Evolutionary conservation across 2,888 invertebrate species (phyloP).

Genomic region (Epicampocera succincta): DNA sequence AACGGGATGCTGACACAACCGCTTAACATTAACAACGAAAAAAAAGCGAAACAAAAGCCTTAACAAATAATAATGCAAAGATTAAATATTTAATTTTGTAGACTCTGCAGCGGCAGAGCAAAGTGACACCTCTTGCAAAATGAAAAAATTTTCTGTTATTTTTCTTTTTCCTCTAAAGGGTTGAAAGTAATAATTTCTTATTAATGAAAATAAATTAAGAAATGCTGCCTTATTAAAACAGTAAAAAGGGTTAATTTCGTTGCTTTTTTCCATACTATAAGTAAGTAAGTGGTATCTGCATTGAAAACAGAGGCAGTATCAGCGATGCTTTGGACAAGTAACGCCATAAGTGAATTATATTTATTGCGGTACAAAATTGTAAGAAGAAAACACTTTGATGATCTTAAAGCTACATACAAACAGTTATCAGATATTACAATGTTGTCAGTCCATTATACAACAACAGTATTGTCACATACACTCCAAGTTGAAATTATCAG

Average conservation of each 20-base stretch:
- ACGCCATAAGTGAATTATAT: background rate
- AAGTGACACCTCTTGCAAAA: conserved; percentile 58
- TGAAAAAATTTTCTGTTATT: background rate
- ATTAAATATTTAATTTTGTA: conserved; percentile 60
- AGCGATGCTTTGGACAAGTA: background rate
- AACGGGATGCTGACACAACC: conserved; percentile 59
- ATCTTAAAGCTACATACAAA: no score
- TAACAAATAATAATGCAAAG: conserved; percentile 61
- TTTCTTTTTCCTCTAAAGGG: conserved; percentile 47
- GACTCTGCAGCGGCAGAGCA: conserved; percentile 19
- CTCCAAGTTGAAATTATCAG: no score
- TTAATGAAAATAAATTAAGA: conserved; percentile 80
- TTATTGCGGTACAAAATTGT: no score
- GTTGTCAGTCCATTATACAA: no score
- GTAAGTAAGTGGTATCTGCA: background rate
- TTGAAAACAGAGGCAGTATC: background rate
- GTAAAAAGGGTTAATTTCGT: conserved; percentile 63
- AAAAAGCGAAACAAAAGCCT: conserved; percentile 8
- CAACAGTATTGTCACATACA: no score
- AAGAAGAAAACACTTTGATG: no score
- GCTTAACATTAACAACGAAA: conserved; percentile 24
- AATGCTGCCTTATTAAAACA: conserved; percentile 59
- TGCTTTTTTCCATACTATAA: conserved; percentile 17
- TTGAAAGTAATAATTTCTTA: conserved; percentile 73
- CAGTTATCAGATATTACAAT: no score